phyloP scores from a whole-genome alignment of 2,888 invertebrate species.

The Temnothorax unifasciatus region DNA sequence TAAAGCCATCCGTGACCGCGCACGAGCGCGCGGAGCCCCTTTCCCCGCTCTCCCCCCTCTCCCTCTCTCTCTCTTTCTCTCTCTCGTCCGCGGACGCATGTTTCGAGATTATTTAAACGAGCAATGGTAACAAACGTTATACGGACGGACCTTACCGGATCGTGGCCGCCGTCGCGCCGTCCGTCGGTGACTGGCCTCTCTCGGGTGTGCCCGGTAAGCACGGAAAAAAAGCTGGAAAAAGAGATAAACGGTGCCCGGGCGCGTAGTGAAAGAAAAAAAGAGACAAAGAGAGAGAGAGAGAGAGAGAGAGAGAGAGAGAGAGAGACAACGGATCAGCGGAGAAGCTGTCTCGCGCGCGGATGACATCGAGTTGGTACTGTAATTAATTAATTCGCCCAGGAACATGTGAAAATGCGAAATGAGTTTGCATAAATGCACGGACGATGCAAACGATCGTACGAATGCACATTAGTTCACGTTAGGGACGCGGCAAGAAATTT shows the following conservation, averaged over 20 bases:
- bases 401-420: slow-evolving; percentile 26
- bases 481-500: neutral
- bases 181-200: slow-evolving; percentile 67
- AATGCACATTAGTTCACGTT: neutral
- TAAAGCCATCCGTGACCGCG: slow-evolving; percentile 84
- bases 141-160: slow-evolving; percentile 76
- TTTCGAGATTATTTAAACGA: slow-evolving; percentile 85
- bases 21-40: slow-evolving; percentile 11
- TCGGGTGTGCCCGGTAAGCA: slow-evolving; percentile 45
- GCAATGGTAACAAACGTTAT: slow-evolving; percentile 80
- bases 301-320: neutral
- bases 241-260: slow-evolving; percentile 19
- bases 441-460: neutral
- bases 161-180: slow-evolving; percentile 61
- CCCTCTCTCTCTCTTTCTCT: neutral
- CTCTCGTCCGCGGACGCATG: slow-evolving; percentile 80
- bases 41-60: neutral
- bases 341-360: slow-evolving; percentile 23
- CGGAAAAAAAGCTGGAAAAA: slow-evolving; percentile 61
- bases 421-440: slow-evolving; percentile 14
- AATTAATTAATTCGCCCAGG: slow-evolving; percentile 39
- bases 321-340: slow-evolving; percentile 16
- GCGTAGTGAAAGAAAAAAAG: neutral
- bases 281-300: slow-evolving; percentile 18
- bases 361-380: slow-evolving; percentile 16